phyloP scores from a whole-genome alignment of 2,888 invertebrate genomes.

The Melitaea athalia region DNA sequence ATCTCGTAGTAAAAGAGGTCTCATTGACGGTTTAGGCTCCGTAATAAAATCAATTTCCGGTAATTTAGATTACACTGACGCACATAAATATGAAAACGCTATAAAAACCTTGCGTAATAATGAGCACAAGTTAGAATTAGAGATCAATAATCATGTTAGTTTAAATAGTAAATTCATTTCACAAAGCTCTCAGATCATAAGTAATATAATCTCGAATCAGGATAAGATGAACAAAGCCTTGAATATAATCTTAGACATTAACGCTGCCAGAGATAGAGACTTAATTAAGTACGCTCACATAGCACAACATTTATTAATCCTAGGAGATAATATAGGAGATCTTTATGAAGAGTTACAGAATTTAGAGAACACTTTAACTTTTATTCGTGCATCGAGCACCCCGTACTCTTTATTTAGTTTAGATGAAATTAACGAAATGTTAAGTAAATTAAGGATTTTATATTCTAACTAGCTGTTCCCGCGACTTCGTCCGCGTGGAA shows the following conservation, averaged over 20 bases:
- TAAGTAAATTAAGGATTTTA: background rate
- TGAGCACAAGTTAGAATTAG: slow-evolving; percentile 34
- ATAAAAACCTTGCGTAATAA: slow-evolving; percentile 38
- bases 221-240: slow-evolving; percentile 25
- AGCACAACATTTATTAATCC: too few species aligned
- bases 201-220: slow-evolving; percentile 34
- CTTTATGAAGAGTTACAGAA: too few species aligned
- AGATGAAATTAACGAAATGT: background rate
- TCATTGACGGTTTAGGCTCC: slow-evolving; percentile 38
- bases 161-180: slow-evolving; percentile 38
- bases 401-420: background rate
- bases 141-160: slow-evolving; percentile 41
- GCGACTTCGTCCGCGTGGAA: too few species aligned
- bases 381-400: too few species aligned
- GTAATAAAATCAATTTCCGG: slow-evolving; percentile 41
- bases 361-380: too few species aligned
- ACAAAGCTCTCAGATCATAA: slow-evolving; percentile 27
- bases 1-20: too few species aligned
- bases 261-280: too few species aligned
- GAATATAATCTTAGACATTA: background rate
- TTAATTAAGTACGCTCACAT: too few species aligned
- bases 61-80: slow-evolving; percentile 41
- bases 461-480: too few species aligned
- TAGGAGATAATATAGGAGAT: too few species aligned
- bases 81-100: slow-evolving; percentile 40